Base-by-base conservation (phyloP, 2,888 invertebrate genomes). In the Clunio marinus region DNA sequence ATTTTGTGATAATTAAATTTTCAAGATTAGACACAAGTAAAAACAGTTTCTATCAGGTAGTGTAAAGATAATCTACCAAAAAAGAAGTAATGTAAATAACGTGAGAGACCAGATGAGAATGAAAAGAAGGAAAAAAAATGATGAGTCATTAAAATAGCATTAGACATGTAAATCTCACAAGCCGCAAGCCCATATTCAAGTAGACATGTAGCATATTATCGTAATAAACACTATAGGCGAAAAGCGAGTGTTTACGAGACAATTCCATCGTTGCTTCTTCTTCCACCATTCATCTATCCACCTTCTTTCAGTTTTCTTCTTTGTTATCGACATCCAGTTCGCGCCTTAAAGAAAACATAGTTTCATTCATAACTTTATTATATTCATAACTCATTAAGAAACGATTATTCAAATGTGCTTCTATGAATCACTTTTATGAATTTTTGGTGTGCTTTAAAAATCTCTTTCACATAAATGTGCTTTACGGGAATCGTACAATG, bases 351-450 rank as follows among this genome's bases (percentile, higher is more conserved):
- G 46, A 46, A 46, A 46, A 15, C 5, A 46, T 10, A 10, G 25
- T 45, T 66, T 66, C 66, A 66, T 66, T 66, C 66, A 66, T 66
- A 66, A 66, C 66, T 66, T 66, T 66, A 66, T 66, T 66, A 66
- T 66, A 66, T 55, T 66, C 46, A 66, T 66, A 66, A 66, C 46
- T 66, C 55, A 66, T 66, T 66, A 66, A 66, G 46, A 66, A 55
- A 46, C 66, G 66, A 66, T 66, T 66, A 66, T 66, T 66, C 35
- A 66, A 66, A 66, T 66, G 25, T 57, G 51, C 46, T 66, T 22
- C 35, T 66, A 66, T 66, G 66, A 66, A 66, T 66, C 66, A 66
- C 55, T 27, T 55, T n/a, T 27, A 57, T 20, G 27, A 57, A 13
- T 24, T 57, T 24, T 15, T 3, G 3, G 4, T 4, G 45, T 13